These are phyloP conservation scores for Drosophila falleni DNA, from an alignment of 2,888 invertebrate species.

Conservation along the genomic window DNA sequence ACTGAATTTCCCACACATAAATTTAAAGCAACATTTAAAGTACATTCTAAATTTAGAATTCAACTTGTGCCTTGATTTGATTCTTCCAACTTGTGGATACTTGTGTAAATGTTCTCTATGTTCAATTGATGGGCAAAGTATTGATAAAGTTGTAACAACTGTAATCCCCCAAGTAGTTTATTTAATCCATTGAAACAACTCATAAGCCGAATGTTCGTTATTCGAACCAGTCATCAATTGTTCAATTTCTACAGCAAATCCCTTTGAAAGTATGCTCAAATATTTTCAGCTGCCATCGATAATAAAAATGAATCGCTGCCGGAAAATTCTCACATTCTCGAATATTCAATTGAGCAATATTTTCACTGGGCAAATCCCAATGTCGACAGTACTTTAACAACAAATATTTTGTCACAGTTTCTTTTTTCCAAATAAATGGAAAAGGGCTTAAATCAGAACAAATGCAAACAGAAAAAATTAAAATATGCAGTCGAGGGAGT, in stretches of 20 bases:
- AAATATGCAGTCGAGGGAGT: too few relatives aligned
- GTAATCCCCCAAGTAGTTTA: slow-evolving; percentile 9
- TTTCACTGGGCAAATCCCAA: slow-evolving; percentile 27
- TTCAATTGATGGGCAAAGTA: not conserved
- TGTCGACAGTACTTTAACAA: slow-evolving; percentile 36
- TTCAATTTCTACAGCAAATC: slow-evolving; percentile 18
- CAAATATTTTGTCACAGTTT: slow-evolving; percentile 1
- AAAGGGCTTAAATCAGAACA: slow-evolving; percentile 1
- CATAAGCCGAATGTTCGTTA: slow-evolving; percentile 13
- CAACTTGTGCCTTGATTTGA: not conserved
- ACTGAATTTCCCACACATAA: not conserved
- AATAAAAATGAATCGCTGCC: slow-evolving; percentile 8
- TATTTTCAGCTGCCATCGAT: slow-evolving; percentile 13
- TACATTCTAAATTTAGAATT: not conserved
- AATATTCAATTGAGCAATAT: slow-evolving; percentile 22
- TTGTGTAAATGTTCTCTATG: not conserved
- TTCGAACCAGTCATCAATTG: slow-evolving; percentile 4
- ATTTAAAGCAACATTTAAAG: not conserved
- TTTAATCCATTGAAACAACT: slow-evolving; percentile 9
- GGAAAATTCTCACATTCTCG: not conserved
- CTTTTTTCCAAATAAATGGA: not conserved
- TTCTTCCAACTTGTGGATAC: not conserved
- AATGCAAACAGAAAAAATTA: slow-evolving; percentile 5
- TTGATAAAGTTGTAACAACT: not conserved
- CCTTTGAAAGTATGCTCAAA: slow-evolving; percentile 13